phyloP scores from a whole-genome alignment of 2,797 vertebrate genomes.

The Microchirus variegatus region DNA sequence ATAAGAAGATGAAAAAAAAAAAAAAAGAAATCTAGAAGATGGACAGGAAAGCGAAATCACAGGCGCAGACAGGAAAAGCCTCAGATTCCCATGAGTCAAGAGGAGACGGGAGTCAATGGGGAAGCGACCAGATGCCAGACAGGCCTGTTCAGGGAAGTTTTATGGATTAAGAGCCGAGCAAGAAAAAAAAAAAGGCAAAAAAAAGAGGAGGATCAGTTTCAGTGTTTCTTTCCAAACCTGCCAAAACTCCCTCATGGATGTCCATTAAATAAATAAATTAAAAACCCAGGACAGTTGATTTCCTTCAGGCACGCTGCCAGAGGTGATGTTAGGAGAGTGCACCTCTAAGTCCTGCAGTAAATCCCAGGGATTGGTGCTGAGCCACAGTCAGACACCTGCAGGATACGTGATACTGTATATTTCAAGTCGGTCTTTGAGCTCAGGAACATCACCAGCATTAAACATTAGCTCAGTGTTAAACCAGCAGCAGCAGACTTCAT shows the following conservation, averaged over 20 bases:
- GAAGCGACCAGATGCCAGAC: conserved; percentile 59
- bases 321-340: conserved; percentile 61
- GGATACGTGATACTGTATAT: conserved; percentile 71
- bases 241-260: conserved; percentile 65
- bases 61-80: conserved; percentile 24
- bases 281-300: conserved; percentile 60
- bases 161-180: conserved; percentile 74
- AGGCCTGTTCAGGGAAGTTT: conserved; percentile 61
- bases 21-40: not conserved
- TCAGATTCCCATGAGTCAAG: conserved; percentile 3
- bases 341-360: conserved; percentile 67
- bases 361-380: conserved; percentile 61
- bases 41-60: conserved; percentile 50
- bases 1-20: too few relatives aligned
- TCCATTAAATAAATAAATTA: conserved; percentile 35
- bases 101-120: conserved; percentile 29
- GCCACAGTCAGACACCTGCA: conserved; percentile 71
- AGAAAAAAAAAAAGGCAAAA: conserved; percentile 42
- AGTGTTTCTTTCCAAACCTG: conserved; percentile 72
- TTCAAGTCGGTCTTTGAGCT: conserved; percentile 55
- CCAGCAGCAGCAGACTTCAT: conserved; percentile 12
- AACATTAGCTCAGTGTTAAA: conserved; percentile 36
- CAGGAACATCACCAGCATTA: conserved; percentile 51
- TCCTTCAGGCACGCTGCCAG: conserved; percentile 69
- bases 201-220: conserved; percentile 70